These are phyloP conservation scores for Galaxea fascicularis DNA, from an alignment of 92 coral and sea anemone species.

Conservation along the genomic window DNA sequence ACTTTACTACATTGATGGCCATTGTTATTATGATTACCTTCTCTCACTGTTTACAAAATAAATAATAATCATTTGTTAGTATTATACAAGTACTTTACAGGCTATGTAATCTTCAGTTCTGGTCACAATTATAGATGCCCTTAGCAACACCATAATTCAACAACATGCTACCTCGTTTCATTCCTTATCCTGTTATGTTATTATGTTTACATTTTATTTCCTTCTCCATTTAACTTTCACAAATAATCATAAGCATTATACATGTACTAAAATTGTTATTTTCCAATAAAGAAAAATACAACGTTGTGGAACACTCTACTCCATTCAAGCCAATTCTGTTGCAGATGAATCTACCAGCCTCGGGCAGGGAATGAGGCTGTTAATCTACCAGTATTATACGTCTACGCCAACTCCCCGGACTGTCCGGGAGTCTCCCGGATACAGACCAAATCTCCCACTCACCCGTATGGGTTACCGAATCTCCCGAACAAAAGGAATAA, in stretches of 20 bases:
- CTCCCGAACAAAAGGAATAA: no score
- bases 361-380: no score
- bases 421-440: background rate
- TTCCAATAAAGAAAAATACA: no score
- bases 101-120: conserved; percentile 5
- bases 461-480: no score
- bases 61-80: conserved; percentile 9
- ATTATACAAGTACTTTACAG: conserved; percentile 20
- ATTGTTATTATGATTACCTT: conserved; percentile 18
- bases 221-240: no score
- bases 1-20: conserved; percentile 16
- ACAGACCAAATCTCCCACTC: background rate
- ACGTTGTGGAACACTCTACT: no score
- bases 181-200: conserved; percentile 12
- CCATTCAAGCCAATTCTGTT: no score
- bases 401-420: background rate
- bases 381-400: no score
- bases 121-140: conserved; percentile 12
- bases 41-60: background rate
- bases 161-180: conserved; percentile 4
- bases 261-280: no score
- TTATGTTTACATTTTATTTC: no score
- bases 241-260: no score
- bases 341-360: no score
- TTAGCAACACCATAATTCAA: conserved; percentile 15